A percentile compares a stretch with the other conserved stretches of the same genome.
These are phyloP conservation scores for Scartelaos histophorus DNA, from an alignment of 2,113 vertebrate genomes.

Conservation along the genomic window DNA sequence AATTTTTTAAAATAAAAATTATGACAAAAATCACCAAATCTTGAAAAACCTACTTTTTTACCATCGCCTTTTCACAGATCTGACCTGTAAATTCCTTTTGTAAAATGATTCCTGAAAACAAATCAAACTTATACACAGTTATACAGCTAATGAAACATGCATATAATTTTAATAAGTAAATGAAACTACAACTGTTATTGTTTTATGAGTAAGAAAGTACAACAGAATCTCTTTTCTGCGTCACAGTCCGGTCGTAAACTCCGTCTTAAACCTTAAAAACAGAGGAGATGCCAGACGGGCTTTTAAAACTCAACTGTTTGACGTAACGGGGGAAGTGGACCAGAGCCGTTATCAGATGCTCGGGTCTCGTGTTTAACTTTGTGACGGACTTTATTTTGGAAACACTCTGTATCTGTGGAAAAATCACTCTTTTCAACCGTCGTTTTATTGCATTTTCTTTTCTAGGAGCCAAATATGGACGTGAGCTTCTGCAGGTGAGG, in stretches of 20 bases:
- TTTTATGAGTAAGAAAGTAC: too few relatives aligned
- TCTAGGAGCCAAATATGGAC: constrained; percentile 24
- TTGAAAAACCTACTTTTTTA: too few relatives aligned
- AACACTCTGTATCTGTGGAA: constrained; percentile 8
- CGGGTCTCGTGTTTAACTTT: constrained; percentile 3
- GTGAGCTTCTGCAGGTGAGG: neutral
- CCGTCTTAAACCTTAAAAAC: neutral
- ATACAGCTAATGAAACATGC: too few relatives aligned
- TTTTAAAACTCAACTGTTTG: neutral
- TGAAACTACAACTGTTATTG: too few relatives aligned
- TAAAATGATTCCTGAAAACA: too few relatives aligned
- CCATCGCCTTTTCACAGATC: too few relatives aligned
- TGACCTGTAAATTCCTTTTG: too few relatives aligned
- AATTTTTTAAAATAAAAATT: too few relatives aligned
- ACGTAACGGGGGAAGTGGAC: constrained; percentile 12
- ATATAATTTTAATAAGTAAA: too few relatives aligned
- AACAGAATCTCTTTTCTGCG: too few relatives aligned
- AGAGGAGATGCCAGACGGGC: neutral
- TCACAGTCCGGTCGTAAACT: neutral
- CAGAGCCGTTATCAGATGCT: neutral
- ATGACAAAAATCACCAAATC: too few relatives aligned
- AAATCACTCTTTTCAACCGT: constrained; percentile 1
- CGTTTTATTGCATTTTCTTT: constrained; percentile 15
- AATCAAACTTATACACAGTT: too few relatives aligned
- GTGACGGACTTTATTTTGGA: constrained; percentile 11